Base-by-base conservation (phyloP, 2,113 vertebrate species). In the Marcusenius ussheri region DNA sequence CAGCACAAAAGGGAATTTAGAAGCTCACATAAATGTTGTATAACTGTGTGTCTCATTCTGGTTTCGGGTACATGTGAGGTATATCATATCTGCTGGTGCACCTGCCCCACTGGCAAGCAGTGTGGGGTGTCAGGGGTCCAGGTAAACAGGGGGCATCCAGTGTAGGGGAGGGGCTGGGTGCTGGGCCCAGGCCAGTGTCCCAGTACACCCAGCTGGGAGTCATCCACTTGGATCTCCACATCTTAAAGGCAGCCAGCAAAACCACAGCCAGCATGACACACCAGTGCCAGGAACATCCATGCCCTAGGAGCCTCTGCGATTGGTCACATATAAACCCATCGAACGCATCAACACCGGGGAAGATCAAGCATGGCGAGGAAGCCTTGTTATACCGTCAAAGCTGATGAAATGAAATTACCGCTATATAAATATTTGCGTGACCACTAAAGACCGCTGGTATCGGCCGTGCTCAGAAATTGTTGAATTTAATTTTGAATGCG, bases 291-390 rank as follows among this genome's bases (percentile, higher is more conserved):
- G 15, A 19, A 27, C 35, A 42, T 80, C 74, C 74, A 42, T 42
- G 35, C 13, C 74, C 35, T 17, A 80, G 35, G 19, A 80, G 74
- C 74, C 31, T 80, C 74, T 19, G 74, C 17, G 31, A 80, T 80
- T 80, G 74, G 74, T 80, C 74, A 80, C 74, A 19, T 80, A 80
- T 80, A 80, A 80, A 80, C 74, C 74, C 5, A 80, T 80, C 74
- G 42, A 19, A 77, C 4, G 35, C 74, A 80, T 35, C 35, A 42
- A 19, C 35, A 17, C 15, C 35, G 35, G 35, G 15, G 70, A 77
- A 77, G 35, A 39, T 77, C 11, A 31, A 27, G 27, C 70, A 7
- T 39, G 70, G 70, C 3, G 17, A 42, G 74, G 4, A 5, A 42
- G 35, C 74, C 74, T 80, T 42, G 74, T 80, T 42, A 80, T 42